These are phyloP conservation scores for Brachystomella parvula DNA, from an alignment of 1,140 invertebrate genomes.

Conservation along the genomic window DNA sequence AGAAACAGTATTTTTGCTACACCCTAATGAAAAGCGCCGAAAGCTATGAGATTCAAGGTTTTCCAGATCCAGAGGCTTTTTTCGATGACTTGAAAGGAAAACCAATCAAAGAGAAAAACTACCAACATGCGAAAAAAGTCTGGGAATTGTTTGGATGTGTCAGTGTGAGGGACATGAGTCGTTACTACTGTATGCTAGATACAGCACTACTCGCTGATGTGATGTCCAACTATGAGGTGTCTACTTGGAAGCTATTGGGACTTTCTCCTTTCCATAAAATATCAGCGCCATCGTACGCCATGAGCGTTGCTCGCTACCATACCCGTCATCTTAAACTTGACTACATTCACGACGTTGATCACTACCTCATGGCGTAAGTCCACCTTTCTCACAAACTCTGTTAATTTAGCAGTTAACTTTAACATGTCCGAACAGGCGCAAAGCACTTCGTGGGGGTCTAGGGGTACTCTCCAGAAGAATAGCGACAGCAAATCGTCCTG, in stretches of 20 bases:
- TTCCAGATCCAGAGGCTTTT: background rate
- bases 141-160: background rate
- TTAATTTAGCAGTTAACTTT: background rate
- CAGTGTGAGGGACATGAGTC: background rate
- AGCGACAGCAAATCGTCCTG: background rate
- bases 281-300: background rate
- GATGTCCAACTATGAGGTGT: background rate
- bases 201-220: background rate
- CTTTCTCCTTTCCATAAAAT: background rate
- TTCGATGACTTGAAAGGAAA: background rate
- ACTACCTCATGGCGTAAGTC: conserved; percentile 4
- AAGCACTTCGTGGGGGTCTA: background rate
- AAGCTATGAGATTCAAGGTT: background rate
- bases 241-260: background rate
- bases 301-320: background rate
- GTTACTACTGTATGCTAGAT: background rate
- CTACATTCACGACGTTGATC: background rate
- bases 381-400: background rate
- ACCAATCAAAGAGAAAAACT: background rate
- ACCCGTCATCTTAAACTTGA: background rate
- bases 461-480: background rate
- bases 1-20: background rate
- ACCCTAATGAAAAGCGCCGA: background rate
- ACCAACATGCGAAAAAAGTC: background rate
- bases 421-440: background rate